These are phyloP conservation scores for Drosophila tanythrix DNA, from an alignment of 2,888 invertebrate species.

Conservation along the genomic window DNA sequence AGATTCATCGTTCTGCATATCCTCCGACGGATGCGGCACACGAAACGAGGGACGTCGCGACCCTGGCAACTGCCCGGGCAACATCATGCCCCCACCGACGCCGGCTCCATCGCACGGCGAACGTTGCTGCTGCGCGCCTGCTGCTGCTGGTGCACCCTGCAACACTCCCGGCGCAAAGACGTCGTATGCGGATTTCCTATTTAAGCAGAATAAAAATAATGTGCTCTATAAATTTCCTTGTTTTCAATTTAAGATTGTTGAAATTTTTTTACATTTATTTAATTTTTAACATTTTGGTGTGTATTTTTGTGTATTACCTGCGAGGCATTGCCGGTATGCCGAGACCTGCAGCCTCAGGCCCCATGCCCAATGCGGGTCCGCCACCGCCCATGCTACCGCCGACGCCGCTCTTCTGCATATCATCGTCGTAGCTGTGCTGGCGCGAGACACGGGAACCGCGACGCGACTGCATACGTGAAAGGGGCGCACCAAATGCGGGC, in stretches of 20 bases:
- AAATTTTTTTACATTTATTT: background rate
- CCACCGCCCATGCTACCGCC: conserved; percentile 72
- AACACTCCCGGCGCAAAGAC: conserved; percentile 89
- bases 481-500: conserved; percentile 79
- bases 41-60: conserved; percentile 88
- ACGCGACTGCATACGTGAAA: conserved; percentile 85
- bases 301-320: conserved; percentile 85
- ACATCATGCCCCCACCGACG: conserved; percentile 67
- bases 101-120: conserved; percentile 82
- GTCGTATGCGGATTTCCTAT: conserved; percentile 90
- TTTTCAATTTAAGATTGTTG: background rate
- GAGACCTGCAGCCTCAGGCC: conserved; percentile 86
- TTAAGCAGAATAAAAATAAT: background rate
- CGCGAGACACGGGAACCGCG: conserved; percentile 88
- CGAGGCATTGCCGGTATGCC: conserved; percentile 91
- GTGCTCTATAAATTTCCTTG: background rate
- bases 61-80: conserved; percentile 83
- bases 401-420: conserved; percentile 86
- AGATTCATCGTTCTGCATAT: conserved; percentile 85
- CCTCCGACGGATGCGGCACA: conserved; percentile 86
- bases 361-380: conserved; percentile 61
- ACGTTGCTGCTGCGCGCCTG: conserved; percentile 75
- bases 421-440: conserved; percentile 94
- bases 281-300: background rate
- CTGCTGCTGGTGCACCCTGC: conserved; percentile 84